A percentile compares a stretch with the other conserved stretches of the same genome.
These are phyloP conservation scores for Pterois miles DNA, from an alignment of 2,797 vertebrate species.

Conservation along the genomic window DNA sequence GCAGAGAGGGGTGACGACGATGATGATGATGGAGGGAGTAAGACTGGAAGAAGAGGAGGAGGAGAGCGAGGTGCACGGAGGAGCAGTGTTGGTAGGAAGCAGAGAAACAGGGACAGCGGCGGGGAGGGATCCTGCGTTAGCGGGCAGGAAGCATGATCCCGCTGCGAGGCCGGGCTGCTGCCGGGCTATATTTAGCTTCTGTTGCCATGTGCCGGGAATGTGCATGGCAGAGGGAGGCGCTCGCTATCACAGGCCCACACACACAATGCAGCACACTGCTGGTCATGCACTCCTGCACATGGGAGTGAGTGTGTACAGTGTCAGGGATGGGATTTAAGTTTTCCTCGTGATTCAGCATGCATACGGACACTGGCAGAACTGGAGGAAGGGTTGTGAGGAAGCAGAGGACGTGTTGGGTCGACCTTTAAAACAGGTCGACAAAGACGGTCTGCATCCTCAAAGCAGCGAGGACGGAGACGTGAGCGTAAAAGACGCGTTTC, in stretches of 20 bases:
- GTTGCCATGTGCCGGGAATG: slow-evolving; percentile 83
- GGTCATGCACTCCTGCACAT: slow-evolving; percentile 26
- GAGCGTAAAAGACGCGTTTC: no score
- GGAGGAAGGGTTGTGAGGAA: background rate
- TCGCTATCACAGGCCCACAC: slow-evolving; percentile 29
- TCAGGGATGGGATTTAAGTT: background rate
- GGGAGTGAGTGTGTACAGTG: background rate
- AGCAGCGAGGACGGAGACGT: no score
- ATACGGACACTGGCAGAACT: background rate
- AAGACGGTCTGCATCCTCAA: background rate
- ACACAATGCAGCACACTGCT: slow-evolving; percentile 12
- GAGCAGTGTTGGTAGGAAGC: slow-evolving; percentile 30
- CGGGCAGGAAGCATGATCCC: slow-evolving; percentile 76
- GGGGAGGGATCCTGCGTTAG: slow-evolving; percentile 54
- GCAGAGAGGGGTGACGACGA: background rate
- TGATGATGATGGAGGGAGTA: background rate
- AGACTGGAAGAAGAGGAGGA: background rate
- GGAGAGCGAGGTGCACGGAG: background rate
- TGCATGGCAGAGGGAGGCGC: slow-evolving; percentile 50
- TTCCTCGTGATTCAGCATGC: background rate
- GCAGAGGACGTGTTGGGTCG: no score
- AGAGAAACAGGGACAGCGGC: slow-evolving; percentile 31
- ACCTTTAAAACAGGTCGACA: background rate
- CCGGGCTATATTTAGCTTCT: slow-evolving; percentile 83
- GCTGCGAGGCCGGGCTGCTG: slow-evolving; percentile 71